A percentile compares a stretch with the other conserved stretches of the same genome.
Evolutionary conservation across 2,888 invertebrate species (phyloP).

Genomic region (Onchidella celtica): DNA sequence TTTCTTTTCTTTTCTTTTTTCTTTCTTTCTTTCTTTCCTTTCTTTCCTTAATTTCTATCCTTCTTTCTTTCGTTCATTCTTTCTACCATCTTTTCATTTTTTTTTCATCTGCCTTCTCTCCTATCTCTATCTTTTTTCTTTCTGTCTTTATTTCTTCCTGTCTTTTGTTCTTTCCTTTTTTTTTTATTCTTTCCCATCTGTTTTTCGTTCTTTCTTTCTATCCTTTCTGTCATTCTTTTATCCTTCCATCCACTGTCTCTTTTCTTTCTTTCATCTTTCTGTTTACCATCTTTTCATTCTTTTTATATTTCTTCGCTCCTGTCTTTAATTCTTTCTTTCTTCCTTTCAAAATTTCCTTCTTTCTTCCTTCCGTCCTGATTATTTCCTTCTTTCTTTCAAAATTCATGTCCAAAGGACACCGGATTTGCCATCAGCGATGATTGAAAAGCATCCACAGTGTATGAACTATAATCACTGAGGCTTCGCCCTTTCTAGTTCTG

Average conservation of each 20-base stretch:
- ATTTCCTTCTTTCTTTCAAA: too few relatives aligned
- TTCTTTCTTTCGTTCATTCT: neutral
- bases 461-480: too few relatives aligned
- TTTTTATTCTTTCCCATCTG: constrained; percentile 13
- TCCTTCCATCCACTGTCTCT: neutral
- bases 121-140: neutral
- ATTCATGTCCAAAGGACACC: too few relatives aligned
- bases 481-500: too few relatives aligned
- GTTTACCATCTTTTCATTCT: neutral
- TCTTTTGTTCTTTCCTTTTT: constrained; percentile 7
- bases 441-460: too few relatives aligned
- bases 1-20: neutral
- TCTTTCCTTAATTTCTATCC: neutral
- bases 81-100: neutral
- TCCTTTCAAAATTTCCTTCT: neutral
- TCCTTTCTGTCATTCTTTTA: neutral
- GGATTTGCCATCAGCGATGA: too few relatives aligned
- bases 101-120: neutral
- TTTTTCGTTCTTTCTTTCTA: neutral
- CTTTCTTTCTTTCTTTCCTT: too few relatives aligned
- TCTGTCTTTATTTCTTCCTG: neutral
- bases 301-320: neutral
- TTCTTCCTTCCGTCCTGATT: neutral
- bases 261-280: constrained; percentile 1
- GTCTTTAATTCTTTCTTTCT: neutral